Percentiles rank a stretch among this genome's conserved stretches.
Conservation (phyloP, 2,888 invertebrate genomes). For the Blomia tropicalis region DNA sequence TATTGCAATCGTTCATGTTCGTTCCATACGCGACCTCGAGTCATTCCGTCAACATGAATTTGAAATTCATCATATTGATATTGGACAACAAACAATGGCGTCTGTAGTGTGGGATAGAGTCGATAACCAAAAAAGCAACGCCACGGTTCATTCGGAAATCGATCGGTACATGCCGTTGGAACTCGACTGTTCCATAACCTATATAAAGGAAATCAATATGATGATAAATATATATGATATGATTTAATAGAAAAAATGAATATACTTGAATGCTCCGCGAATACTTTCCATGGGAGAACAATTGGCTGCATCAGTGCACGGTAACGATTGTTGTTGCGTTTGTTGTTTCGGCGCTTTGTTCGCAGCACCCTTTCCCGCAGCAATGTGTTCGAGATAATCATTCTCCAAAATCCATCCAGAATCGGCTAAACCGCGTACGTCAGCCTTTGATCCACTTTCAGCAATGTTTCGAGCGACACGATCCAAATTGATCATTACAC, state of each 20-base stretch:
- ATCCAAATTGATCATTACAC: slow-evolving; percentile 81
- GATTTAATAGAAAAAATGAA: background rate
- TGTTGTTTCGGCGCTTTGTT: background rate
- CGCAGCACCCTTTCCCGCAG: background rate
- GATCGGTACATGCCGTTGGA: slow-evolving; percentile 53
- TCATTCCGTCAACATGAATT: slow-evolving; percentile 77
- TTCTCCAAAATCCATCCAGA: slow-evolving; percentile 89
- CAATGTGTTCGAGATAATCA: slow-evolving; percentile 39
- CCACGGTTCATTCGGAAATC: slow-evolving; percentile 58
- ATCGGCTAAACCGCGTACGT: slow-evolving; percentile 68
- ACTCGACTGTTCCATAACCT: slow-evolving; percentile 58
- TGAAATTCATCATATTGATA: slow-evolving; percentile 90
- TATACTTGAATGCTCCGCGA: slow-evolving; percentile 12
- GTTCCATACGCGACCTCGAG: slow-evolving; percentile 33
- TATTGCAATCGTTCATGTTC: slow-evolving; percentile 71
- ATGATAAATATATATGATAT: background rate
- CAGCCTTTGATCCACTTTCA: slow-evolving; percentile 34
- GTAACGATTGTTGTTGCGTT: background rate
- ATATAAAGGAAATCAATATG: background rate
- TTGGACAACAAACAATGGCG: slow-evolving; percentile 80
- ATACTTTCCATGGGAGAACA: slow-evolving; percentile 19
- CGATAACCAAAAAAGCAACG: slow-evolving; percentile 80
- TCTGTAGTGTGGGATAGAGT: slow-evolving; percentile 63
- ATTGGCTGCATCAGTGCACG: slow-evolving; percentile 14
- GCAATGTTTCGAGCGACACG: slow-evolving; percentile 53